Percentiles rank a stretch among this genome's conserved stretches.
phyloP scores from a whole-genome alignment of 23 tunicate genomes.

The Aplidium turbinatum region DNA sequence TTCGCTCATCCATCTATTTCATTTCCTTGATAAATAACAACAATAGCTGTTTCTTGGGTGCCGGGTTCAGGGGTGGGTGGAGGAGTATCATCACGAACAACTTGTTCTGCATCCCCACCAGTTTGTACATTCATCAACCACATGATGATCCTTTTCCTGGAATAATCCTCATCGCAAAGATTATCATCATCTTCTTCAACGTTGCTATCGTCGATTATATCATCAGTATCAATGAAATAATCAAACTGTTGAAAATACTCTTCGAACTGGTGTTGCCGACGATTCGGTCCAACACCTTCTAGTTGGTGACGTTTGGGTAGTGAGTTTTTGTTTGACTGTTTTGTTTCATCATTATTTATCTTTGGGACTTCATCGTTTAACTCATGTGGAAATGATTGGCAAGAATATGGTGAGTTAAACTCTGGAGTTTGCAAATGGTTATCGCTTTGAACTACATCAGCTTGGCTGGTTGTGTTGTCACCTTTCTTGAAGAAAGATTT shows the following conservation, averaged over 20 bases:
- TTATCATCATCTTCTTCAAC: slow-evolving; percentile 32
- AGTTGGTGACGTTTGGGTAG: slow-evolving; percentile 15
- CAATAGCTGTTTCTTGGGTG: slow-evolving; percentile 44
- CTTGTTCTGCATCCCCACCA: slow-evolving; percentile 37
- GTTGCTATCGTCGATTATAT: slow-evolving; percentile 16
- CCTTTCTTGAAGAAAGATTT: no score
- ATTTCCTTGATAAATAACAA: slow-evolving; percentile 45
- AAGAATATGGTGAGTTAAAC: no score
- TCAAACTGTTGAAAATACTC: no score
- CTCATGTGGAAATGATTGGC: no score
- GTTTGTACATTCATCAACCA: slow-evolving; percentile 41
- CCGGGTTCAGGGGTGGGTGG: slow-evolving; percentile 48
- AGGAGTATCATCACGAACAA: slow-evolving; percentile 23
- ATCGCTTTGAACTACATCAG: no score
- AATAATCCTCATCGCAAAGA: slow-evolving; percentile 47
- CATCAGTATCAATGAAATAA: slow-evolving; percentile 2
- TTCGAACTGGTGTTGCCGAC: not conserved
- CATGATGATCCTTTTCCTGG: slow-evolving; percentile 32
- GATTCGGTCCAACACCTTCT: not conserved
- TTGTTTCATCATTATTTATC: no score
- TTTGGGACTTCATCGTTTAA: no score
- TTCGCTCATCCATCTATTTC: no score
- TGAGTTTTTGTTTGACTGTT: slow-evolving; percentile 1
- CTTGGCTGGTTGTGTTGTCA: no score
- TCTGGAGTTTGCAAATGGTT: no score